phyloP scores from a whole-genome alignment of 2,113 vertebrate genomes.

The Ceratotherium simum region DNA sequence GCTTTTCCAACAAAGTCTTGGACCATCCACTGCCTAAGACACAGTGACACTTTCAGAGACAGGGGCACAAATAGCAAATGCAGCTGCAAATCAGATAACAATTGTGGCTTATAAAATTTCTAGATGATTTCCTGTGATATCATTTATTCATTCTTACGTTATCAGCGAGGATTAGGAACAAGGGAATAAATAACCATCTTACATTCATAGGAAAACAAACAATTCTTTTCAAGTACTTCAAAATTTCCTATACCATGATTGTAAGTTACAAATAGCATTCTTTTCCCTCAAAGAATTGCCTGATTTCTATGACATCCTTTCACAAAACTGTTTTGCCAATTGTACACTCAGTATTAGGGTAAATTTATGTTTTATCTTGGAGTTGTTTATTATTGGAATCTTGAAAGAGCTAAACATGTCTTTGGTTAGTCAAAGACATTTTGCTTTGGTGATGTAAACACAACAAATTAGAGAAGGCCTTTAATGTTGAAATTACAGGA shows the following conservation, averaged over 20 bases:
- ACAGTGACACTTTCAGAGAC: neutral
- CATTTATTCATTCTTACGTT: neutral
- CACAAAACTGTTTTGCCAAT: constrained; percentile 54
- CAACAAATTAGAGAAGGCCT: constrained; percentile 64
- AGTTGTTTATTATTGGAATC: constrained; percentile 49
- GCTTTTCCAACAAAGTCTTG: neutral
- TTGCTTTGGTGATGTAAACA: constrained; percentile 70
- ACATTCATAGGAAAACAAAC: constrained; percentile 8
- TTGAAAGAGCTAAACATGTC: constrained; percentile 58
- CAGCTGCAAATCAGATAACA: neutral
- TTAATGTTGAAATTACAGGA: constrained; percentile 61
- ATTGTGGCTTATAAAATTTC: neutral
- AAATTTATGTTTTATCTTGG: constrained; percentile 46
- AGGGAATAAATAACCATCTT: neutral
- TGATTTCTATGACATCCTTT: constrained; percentile 17
- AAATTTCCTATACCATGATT: neutral
- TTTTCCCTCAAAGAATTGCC: constrained; percentile 3
- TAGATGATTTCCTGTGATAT: neutral
- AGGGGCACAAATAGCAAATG: neutral
- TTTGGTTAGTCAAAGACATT: constrained; percentile 63
- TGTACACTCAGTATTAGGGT: neutral
- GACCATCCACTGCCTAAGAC: neutral
- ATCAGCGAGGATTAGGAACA: neutral
- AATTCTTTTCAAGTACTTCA: constrained; percentile 10
- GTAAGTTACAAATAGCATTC: neutral